Evolutionary conservation across 2,797 vertebrate species (phyloP).

Genomic region (Acipenser transmontanus): DNA sequence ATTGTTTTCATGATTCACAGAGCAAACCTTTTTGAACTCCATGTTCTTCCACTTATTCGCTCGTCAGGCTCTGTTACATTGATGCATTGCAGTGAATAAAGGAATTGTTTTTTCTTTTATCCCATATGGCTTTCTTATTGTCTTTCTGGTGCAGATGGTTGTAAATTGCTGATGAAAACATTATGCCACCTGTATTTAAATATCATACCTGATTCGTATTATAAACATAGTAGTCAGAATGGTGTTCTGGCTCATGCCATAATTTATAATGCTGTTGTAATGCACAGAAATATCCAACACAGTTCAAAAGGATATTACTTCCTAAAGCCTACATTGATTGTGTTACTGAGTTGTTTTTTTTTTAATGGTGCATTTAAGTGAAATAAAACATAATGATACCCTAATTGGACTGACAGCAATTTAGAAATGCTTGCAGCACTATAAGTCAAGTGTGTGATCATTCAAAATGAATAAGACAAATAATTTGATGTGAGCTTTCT

Average conservation of each 20-base stretch:
- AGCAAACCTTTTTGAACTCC: background rate
- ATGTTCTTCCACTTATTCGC: background rate
- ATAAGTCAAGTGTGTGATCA: no score
- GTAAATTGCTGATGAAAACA: background rate
- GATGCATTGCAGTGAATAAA: slow-evolving; percentile 1
- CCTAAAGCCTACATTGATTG: background rate
- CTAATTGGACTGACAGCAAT: no score
- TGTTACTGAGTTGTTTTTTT: no score
- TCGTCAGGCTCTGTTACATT: background rate
- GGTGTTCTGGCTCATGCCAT: background rate
- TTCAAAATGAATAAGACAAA: no score
- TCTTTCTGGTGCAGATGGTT: background rate
- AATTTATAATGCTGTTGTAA: background rate
- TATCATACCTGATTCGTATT: slow-evolving; percentile 1
- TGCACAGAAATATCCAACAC: background rate
- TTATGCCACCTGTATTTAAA: background rate
- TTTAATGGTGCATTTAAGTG: no score
- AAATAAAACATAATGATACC: no score
- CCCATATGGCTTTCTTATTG: background rate
- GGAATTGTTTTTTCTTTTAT: background rate
- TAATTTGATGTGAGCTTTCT: no score
- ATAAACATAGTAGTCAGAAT: background rate
- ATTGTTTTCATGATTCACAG: background rate
- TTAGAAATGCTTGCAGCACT: no score
- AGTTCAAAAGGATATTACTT: background rate